Evolutionary conservation across 2,113 vertebrate species (phyloP).

Genomic region (Alces alces): DNA sequence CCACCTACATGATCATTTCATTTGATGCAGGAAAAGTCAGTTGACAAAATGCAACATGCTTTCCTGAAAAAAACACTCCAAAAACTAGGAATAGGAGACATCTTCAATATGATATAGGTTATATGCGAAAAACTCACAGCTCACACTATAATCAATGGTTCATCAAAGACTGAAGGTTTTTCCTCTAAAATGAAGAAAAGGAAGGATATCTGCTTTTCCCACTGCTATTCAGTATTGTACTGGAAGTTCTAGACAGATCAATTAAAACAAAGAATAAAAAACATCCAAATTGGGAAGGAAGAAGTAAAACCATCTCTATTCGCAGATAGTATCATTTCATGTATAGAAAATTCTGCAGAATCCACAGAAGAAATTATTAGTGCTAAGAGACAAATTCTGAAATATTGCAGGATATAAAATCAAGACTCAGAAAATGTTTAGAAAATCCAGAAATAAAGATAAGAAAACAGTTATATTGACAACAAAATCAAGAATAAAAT

Average conservation of each 20-base stretch:
- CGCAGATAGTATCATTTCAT: background rate
- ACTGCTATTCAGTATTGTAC: background rate
- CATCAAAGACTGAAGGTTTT: background rate
- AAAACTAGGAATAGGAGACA: background rate
- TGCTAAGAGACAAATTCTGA: background rate
- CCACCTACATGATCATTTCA: conserved; percentile 83
- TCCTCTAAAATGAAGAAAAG: background rate
- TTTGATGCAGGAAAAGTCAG: background rate
- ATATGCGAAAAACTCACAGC: background rate
- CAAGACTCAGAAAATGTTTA: background rate
- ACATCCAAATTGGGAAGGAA: background rate
- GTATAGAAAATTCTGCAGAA: background rate
- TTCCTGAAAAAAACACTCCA: background rate
- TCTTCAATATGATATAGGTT: background rate
- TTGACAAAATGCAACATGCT: background rate
- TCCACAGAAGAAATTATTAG: background rate
- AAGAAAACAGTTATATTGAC: background rate
- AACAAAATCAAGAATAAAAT: background rate
- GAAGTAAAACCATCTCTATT: background rate
- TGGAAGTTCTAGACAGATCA: background rate
- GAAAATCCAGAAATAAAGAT: background rate
- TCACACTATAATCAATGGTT: background rate
- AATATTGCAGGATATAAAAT: background rate
- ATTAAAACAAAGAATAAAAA: background rate
- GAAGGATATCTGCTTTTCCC: background rate